phyloP scores from a whole-genome alignment of 2,797 vertebrate genomes.

The Rhincodon typus region DNA sequence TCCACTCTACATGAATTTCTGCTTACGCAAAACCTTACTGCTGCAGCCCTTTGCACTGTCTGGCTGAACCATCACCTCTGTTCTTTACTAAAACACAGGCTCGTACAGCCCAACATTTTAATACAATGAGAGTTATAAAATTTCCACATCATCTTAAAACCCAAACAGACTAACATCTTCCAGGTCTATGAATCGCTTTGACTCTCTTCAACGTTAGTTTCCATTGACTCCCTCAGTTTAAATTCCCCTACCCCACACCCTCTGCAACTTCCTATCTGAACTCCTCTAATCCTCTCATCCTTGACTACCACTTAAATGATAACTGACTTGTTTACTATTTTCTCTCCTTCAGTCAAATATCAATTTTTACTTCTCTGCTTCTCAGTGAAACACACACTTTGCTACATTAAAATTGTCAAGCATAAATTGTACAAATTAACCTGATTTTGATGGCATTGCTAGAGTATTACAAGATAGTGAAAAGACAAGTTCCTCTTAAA shows the following conservation, averaged over 20 bases:
- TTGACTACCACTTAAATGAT: not conserved
- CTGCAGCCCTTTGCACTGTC: not conserved
- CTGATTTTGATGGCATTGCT: not conserved
- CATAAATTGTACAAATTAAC: not conserved
- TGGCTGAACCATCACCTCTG: not conserved
- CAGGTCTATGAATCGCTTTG: not conserved
- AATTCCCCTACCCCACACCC: not conserved
- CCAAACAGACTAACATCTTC: not conserved
- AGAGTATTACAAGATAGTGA: not conserved
- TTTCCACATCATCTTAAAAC: not conserved
- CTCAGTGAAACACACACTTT: not conserved
- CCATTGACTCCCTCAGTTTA: not conserved
- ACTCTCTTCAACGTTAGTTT: not conserved
- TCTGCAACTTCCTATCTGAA: not conserved
- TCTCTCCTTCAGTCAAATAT: not conserved
- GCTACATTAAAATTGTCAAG: not conserved
- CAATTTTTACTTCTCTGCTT: not conserved
- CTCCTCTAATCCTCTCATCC: not conserved
- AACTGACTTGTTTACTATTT: not conserved
- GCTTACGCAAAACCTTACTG: not conserved
- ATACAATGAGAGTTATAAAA: too few relatives aligned
- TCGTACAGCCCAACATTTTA: not conserved
- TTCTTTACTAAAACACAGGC: not conserved
- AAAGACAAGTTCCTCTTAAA: not conserved
- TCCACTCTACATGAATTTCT: not conserved